Percentiles rank a stretch among this genome's conserved stretches.
Evolutionary conservation across 2,888 invertebrate species (phyloP).

Genomic region (Drosophila melanocephala): DNA sequence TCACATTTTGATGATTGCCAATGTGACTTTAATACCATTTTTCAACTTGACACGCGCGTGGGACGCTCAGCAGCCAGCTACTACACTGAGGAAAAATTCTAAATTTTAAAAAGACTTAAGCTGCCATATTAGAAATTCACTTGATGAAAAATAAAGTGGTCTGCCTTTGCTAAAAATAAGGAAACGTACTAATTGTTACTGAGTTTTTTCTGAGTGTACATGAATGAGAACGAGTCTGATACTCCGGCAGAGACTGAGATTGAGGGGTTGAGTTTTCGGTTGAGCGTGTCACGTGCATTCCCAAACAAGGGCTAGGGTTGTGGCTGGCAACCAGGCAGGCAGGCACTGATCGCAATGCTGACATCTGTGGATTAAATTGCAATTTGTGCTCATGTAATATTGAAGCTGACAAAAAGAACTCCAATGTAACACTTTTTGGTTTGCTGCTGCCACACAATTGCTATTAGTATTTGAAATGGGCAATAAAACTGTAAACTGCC

Average conservation of each 20-base stretch:
- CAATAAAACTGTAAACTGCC: conserved; percentile 80
- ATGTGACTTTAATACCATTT: conserved; percentile 84
- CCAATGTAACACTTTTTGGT: conserved; percentile 53
- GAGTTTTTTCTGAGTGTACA: not conserved
- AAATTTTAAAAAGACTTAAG: not conserved
- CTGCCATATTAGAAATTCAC: not conserved
- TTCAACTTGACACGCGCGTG: conserved; percentile 75
- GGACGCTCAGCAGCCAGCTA: conserved; percentile 16
- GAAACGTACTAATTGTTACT: not conserved
- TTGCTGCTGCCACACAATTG: conserved; percentile 57
- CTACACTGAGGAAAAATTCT: not conserved
- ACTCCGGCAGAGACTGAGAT: not conserved
- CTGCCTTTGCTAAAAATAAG: not conserved
- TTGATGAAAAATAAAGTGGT: not conserved
- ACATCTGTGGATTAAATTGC: conserved; percentile 86
- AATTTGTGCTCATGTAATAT: conserved; percentile 85
- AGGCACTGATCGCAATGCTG: conserved; percentile 84
- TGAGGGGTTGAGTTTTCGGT: conserved; percentile 16
- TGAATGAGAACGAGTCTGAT: not conserved
- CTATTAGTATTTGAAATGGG: conserved; percentile 78
- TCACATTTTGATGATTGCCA: conserved; percentile 85
- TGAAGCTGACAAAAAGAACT: conserved; percentile 54
- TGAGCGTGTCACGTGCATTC: conserved; percentile 63
- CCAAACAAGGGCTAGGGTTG: conserved; percentile 44
- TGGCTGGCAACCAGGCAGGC: conserved; percentile 25